phyloP scores from a whole-genome alignment of 2,797 vertebrate species.

The Linurgus olivaceus region DNA sequence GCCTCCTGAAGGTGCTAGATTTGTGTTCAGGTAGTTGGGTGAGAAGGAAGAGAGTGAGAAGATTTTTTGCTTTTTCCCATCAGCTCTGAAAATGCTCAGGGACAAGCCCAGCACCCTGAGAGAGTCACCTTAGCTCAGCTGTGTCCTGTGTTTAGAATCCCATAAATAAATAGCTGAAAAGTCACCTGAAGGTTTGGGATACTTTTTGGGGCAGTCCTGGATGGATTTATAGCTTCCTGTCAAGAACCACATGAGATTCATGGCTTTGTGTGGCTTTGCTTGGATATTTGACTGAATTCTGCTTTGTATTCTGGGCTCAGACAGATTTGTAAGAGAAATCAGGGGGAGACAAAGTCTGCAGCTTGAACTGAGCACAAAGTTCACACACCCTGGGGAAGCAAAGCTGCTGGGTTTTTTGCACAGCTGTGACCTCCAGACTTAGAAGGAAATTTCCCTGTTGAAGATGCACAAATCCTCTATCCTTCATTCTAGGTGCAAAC shows the following conservation, averaged over 20 bases:
- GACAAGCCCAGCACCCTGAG: not conserved
- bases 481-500: not conserved
- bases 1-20: not conserved
- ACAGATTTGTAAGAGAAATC: slow-evolving; percentile 1
- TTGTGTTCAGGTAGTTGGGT: not conserved
- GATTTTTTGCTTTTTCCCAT: not conserved
- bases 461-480: not conserved
- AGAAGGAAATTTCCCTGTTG: not conserved
- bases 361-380: not conserved
- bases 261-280: not conserved
- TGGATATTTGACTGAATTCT: not conserved
- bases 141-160: not conserved
- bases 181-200: not conserved
- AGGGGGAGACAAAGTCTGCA: not conserved
- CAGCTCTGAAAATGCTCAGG: not conserved
- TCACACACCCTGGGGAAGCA: not conserved
- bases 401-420: not conserved
- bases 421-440: not conserved
- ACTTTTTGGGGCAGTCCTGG: not conserved
- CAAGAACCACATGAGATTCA: not conserved
- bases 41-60: not conserved
- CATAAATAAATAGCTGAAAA: not conserved
- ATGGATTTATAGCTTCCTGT: not conserved
- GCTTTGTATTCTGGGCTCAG: not conserved
- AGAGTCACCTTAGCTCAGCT: not conserved